Conservation (phyloP, 2,797 vertebrate genomes). For the Vultur gryphus region DNA sequence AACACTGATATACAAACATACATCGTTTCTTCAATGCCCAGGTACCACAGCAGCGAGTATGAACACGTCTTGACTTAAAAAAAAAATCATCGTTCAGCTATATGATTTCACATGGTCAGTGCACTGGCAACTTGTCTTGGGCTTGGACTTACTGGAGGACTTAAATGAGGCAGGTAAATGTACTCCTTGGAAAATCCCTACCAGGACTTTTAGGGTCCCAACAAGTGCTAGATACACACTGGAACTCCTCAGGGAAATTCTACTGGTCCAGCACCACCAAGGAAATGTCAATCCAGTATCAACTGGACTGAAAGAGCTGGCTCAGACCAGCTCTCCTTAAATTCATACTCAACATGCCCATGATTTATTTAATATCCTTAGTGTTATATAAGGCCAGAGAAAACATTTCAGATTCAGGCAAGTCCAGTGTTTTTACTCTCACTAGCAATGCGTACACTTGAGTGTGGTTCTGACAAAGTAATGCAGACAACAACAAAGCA, state of each 20-base stretch:
- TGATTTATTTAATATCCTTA: too few species aligned
- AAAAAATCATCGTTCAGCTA: neutral
- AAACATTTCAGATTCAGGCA: neutral
- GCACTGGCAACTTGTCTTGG: neutral
- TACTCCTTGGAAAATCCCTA: neutral
- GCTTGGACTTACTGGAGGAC: neutral
- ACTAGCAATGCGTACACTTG: rapidly evolving
- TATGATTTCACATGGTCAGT: neutral
- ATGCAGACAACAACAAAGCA: neutral
- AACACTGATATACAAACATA: rapidly evolving
- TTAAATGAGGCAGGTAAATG: neutral
- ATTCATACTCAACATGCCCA: rapidly evolving
- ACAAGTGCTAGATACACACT: neutral
- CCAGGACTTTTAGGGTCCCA: neutral
- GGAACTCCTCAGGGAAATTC: neutral
- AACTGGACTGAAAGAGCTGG: neutral
- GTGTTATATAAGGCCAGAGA: too few species aligned
- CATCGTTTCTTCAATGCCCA: neutral
- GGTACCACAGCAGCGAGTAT: neutral
- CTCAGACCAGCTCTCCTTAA: neutral
- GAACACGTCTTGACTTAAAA: neutral
- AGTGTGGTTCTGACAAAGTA: neutral
- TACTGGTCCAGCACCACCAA: neutral
- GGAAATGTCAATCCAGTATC: neutral
- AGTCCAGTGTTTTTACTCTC: neutral